phyloP scores from a whole-genome alignment of 2,888 invertebrate genomes.

The Synanthedon tipuliformis region DNA sequence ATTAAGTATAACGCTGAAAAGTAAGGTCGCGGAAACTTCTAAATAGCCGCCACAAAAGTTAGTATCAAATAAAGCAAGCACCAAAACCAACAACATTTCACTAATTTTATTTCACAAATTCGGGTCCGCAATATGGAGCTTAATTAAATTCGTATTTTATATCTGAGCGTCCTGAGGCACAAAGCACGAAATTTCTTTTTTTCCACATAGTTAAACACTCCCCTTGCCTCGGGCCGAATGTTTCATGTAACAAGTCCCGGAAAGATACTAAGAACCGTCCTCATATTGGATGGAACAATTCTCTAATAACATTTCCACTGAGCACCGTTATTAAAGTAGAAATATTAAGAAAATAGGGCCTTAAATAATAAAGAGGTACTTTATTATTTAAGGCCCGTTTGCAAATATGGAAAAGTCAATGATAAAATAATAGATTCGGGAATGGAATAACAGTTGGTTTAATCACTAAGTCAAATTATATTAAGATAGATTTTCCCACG shows the following conservation, averaged over 20 bases:
- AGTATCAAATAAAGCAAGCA: not conserved
- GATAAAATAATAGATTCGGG: too few relatives aligned
- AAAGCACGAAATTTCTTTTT: slow-evolving; percentile 35
- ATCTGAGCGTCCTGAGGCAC: slow-evolving; percentile 25
- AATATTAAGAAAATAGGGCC: not conserved
- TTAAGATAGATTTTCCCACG: too few relatives aligned
- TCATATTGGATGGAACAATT: not conserved
- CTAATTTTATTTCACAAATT: slow-evolving; percentile 34
- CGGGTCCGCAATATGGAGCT: slow-evolving; percentile 27
- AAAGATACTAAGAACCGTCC: not conserved
- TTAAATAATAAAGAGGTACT: not conserved
- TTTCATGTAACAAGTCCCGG: slow-evolving; percentile 27
- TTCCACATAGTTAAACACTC: slow-evolving; percentile 48
- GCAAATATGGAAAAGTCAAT: too few relatives aligned
- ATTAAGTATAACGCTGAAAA: too few relatives aligned
- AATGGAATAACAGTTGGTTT: too few relatives aligned
- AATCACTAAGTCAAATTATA: too few relatives aligned
- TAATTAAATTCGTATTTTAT: slow-evolving; percentile 59
- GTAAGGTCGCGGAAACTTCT: too few relatives aligned
- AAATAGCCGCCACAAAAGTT: too few relatives aligned
- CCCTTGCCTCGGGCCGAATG: slow-evolving; percentile 31
- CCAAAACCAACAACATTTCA: not conserved
- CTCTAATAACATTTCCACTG: not conserved
- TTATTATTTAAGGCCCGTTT: not conserved
- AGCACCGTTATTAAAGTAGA: not conserved